phyloP scores from a whole-genome alignment of 2,113 vertebrate genomes.

The Phyllopteryx taeniolatus region DNA sequence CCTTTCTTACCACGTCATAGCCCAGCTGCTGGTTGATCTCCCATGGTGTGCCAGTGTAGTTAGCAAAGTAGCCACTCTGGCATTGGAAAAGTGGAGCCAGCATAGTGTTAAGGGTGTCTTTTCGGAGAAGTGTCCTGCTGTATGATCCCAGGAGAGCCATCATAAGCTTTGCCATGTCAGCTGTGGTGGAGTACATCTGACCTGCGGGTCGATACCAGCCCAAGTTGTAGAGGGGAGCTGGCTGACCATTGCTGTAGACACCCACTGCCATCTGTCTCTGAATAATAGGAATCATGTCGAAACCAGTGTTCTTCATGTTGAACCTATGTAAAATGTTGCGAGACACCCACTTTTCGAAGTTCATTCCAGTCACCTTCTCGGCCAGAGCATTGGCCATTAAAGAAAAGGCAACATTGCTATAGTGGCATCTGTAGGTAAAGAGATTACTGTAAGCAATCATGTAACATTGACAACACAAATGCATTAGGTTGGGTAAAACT shows the following conservation, averaged over 20 bases:
- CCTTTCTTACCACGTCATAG: conserved; percentile 84
- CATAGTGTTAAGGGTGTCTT: conserved; percentile 82
- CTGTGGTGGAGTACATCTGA: conserved; percentile 88
- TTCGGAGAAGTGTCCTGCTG: conserved; percentile 66
- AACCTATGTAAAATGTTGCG: conserved; percentile 81
- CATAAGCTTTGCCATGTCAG: conserved; percentile 85
- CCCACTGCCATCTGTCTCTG: conserved; percentile 80
- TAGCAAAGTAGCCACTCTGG: conserved; percentile 81
- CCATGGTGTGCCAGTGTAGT: conserved; percentile 87
- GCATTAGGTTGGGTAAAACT: neutral
- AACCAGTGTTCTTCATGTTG: conserved; percentile 86
- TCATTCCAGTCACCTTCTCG: conserved; percentile 63
- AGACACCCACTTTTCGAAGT: conserved; percentile 84
- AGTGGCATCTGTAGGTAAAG: conserved; percentile 80
- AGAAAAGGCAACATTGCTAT: conserved; percentile 91
- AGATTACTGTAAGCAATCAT: neutral
- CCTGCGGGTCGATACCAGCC: conserved; percentile 91
- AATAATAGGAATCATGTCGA: conserved; percentile 72
- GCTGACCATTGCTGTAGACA: conserved; percentile 78
- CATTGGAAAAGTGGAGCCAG: conserved; percentile 80
- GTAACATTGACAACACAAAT: neutral
- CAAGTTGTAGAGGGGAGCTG: conserved; percentile 83
- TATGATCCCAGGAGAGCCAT: conserved; percentile 79
- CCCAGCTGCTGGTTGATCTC: conserved; percentile 83
- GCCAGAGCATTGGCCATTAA: conserved; percentile 84